Evolutionary conservation across 92 coral and sea anemone species (phyloP).

Genomic region (Porites divaricata): DNA sequence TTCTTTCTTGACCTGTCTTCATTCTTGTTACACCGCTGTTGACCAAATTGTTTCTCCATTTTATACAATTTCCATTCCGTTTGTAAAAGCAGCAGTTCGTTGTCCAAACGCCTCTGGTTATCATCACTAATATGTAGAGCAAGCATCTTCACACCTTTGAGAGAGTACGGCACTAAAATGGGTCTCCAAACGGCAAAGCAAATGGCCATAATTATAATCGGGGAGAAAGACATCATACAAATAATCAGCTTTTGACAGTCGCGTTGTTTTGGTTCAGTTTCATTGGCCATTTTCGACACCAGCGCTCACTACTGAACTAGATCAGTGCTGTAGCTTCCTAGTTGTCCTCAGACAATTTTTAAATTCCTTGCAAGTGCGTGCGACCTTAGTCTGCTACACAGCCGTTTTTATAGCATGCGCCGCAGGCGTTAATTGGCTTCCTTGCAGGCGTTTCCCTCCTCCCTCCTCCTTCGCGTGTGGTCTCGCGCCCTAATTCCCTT

Average conservation of each 20-base stretch:
- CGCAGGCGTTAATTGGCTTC: too few relatives aligned
- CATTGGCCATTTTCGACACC: background rate
- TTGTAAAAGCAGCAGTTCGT: background rate
- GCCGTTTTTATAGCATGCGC: too few relatives aligned
- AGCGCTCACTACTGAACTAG: too few relatives aligned
- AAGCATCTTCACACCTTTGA: conserved; percentile 13
- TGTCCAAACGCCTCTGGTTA: conserved; percentile 9
- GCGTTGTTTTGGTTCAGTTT: background rate
- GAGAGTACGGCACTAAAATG: background rate
- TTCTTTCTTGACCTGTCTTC: background rate
- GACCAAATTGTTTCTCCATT: conserved; percentile 34
- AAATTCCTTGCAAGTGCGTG: too few relatives aligned
- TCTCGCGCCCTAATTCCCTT: too few relatives aligned
- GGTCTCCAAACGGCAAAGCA: background rate
- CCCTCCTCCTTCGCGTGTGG: too few relatives aligned
- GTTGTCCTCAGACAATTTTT: too few relatives aligned
- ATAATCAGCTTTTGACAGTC: background rate
- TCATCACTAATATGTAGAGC: conserved; percentile 3
- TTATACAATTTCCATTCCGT: conserved; percentile 38
- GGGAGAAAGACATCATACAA: background rate
- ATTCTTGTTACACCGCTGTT: conserved; percentile 43
- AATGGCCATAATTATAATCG: background rate
- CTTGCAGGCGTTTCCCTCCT: too few relatives aligned
- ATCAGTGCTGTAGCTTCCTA: too few relatives aligned
- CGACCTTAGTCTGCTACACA: too few relatives aligned